Conservation (phyloP, 2,888 invertebrate genomes). For the Herminia tarsipennalis region DNA sequence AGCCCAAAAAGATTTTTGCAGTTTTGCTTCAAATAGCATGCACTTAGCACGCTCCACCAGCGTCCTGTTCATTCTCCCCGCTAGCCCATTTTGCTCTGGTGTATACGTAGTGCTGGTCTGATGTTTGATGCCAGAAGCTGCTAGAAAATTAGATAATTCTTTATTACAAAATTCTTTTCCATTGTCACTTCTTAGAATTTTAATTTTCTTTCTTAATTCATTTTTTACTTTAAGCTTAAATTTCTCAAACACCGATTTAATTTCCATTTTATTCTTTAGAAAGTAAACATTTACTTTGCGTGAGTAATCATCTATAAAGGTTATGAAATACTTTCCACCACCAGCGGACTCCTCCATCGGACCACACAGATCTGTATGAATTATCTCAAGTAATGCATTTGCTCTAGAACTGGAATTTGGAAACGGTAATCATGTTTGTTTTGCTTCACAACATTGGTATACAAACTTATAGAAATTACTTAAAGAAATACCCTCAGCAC, state of each 20-base stretch:
- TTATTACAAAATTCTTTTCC: background rate
- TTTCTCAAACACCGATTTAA: no score
- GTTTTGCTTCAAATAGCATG: background rate
- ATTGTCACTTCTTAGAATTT: background rate
- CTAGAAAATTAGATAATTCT: background rate
- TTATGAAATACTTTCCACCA: no score
- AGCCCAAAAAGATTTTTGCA: background rate
- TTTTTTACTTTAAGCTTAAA: no score
- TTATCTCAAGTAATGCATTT: background rate
- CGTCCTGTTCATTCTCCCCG: background rate
- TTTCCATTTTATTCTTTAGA: no score
- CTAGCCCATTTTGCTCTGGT: background rate
- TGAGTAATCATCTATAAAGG: no score
- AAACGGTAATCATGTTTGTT: constrained; percentile 3
- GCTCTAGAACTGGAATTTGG: constrained; percentile 1
- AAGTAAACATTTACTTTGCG: no score
- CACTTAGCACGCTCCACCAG: background rate
- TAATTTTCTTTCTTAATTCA: background rate
- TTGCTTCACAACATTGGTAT: constrained; percentile 1
- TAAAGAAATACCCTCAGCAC: background rate
- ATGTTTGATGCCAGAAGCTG: background rate
- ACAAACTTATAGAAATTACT: background rate
- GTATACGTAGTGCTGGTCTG: background rate
- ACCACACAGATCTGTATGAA: constrained; percentile 2
- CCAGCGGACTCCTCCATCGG: no score